Base-by-base conservation (phyloP, 2,113 vertebrate genomes). In the cat (Felis catus) region DNA sequence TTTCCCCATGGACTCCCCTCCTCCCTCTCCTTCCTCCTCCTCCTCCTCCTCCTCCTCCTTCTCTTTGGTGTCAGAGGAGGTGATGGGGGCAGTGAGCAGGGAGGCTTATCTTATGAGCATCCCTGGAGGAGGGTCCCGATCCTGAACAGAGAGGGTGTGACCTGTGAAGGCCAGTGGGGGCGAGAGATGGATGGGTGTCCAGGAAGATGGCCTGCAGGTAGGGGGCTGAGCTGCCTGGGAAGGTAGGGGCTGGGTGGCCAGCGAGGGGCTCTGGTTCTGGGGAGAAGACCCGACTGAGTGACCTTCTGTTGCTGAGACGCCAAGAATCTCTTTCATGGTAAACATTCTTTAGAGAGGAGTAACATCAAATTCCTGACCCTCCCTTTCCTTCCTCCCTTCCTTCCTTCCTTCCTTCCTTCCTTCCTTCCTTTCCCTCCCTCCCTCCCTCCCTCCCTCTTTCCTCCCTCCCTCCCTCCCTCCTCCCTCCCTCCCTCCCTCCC, bases 91-190 rank as follows among this genome's bases (percentile, higher is more conserved):
- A 19, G 48, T 5, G 25, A n/a, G 25, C 4, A 51, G 73, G 78
- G 71, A 70, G 45, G 27, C 80, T 21, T 18, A 1, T 9, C 10
- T 33, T 1, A 4, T 18, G 66, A 27, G 16, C 25, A n/a, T 27
- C 55, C 9, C 29, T 5, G 45, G n/a, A 14, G 66, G 19, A n/a
- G 16, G 5, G 12, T 8, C 51, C 29, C 1, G 2, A 8, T 53
- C 45, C 55, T 25, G 1, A 2, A 10, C 76, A 70, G 63, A 10
- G 16, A 39, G 70, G 51, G 16, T 1, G 11, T 66, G 58, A 4
- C 29, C 33, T 7, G 5, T 0, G 4, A 51, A 16, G 15, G 10
- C 7, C 14, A 1, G 1, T 4, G 29, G 48, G 71, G 0, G 14
- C 55, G 16, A 14, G 78, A 7, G 70, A 6, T 0, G 11, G 55